phyloP scores from a whole-genome alignment of 2,797 vertebrate genomes.

The Myripristis jacobus region DNA sequence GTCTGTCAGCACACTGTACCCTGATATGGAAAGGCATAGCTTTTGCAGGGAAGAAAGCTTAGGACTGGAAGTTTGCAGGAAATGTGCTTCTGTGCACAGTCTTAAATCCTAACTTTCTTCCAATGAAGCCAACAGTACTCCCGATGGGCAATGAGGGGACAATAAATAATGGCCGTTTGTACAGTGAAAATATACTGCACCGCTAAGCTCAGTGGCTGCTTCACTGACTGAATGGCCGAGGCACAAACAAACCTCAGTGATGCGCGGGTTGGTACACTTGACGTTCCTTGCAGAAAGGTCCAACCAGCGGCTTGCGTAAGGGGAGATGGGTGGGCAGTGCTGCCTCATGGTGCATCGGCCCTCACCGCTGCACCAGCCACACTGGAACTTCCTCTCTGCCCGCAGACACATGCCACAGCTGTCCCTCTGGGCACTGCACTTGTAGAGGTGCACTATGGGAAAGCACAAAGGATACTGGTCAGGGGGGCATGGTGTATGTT shows the following conservation, averaged over 20 bases:
- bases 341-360: slow-evolving; percentile 89
- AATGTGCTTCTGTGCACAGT: not conserved
- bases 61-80: not conserved
- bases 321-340: slow-evolving; percentile 84
- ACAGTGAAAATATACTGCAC: not conserved
- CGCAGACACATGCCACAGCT: slow-evolving; percentile 97
- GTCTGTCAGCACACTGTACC: slow-evolving; percentile 18
- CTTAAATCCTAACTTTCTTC: not conserved
- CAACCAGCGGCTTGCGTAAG: slow-evolving; percentile 87
- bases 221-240: slow-evolving; percentile 7
- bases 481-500: no score
- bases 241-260: slow-evolving; percentile 87
- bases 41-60: not conserved
- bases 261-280: slow-evolving; percentile 95
- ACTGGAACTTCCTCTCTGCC: slow-evolving; percentile 92
- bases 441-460: slow-evolving; percentile 93
- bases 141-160: not conserved
- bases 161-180: not conserved
- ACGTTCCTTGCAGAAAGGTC: slow-evolving; percentile 89
- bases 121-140: not conserved
- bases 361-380: slow-evolving; percentile 92
- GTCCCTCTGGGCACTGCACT: slow-evolving; percentile 93
- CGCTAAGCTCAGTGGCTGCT: not conserved
- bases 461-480: not conserved
- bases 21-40: not conserved